Evolutionary conservation across 2,888 invertebrate genomes (phyloP).

Genomic region (Dasypogon diadema): DNA sequence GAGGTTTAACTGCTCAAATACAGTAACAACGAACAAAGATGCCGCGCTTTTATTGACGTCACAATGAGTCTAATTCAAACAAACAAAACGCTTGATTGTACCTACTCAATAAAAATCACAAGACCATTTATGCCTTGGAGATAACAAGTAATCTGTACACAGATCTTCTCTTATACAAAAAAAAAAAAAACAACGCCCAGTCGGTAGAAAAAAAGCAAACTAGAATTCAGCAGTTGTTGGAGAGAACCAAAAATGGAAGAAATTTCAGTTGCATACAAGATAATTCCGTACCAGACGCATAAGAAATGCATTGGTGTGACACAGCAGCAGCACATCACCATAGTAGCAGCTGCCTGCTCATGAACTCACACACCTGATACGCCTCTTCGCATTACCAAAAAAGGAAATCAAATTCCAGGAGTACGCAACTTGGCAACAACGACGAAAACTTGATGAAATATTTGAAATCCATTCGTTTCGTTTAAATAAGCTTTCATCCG

Average conservation of each 20-base stretch:
- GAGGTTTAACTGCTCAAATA: not conserved
- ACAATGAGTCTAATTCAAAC: no score
- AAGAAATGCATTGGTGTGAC: not conserved
- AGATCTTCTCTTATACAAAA: not conserved
- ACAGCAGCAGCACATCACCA: not conserved
- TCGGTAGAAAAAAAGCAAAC: not conserved
- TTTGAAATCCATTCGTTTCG: conserved; percentile 25
- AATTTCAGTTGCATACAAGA: not conserved
- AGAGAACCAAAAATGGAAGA: not conserved
- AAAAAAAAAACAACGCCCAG: not conserved
- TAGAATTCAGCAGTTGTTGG: not conserved
- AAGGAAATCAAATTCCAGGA: conserved; percentile 52
- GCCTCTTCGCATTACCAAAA: conserved; percentile 48
- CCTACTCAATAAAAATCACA: not conserved
- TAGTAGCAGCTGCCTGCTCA: conserved; percentile 10
- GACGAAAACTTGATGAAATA: conserved; percentile 27
- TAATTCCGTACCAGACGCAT: not conserved
- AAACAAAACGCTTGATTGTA: no score
- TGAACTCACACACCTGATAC: conserved; percentile 15
- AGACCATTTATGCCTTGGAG: no score
- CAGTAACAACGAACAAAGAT: not conserved
- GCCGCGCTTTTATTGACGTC: not conserved
- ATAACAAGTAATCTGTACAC: no score
- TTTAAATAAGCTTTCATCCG: conserved; percentile 43
- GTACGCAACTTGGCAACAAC: conserved; percentile 50